Evolutionary conservation across 2,888 invertebrate genomes (phyloP), one percentile per base, ranked within the genome.

Genomic region (Hanleya hanleyi): DNA sequence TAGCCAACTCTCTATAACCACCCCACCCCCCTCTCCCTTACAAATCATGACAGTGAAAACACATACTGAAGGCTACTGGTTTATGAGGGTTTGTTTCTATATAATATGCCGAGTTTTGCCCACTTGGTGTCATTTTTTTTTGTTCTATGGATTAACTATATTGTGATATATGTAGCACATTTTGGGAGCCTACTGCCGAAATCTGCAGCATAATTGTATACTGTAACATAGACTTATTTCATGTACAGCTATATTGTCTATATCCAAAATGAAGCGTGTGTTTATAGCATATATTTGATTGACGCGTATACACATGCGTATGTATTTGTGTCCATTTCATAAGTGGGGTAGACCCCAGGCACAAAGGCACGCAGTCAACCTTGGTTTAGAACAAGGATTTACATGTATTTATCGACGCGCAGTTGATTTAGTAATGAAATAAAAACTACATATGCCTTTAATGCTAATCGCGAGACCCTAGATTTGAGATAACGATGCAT

Each of bases 151-250:
- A 47, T 47, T 47, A 4, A 29, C 22, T 57, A 57, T 57, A 57
- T 57, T 57, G 57, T 57, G 57, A 57, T 57, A 57, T 15, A 57
- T 57, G 26, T 57, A 32, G 57, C 57, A 57, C 57, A 57, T 22
- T 57, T 57, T 22, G 57, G 32, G 26, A 29, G 32, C 22, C 22
- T 57, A 22, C 57, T 57, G 57, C 57, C 57, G 32, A 57, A 4
- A 57, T 15, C 32, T 57, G 57, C 57, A 57, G 57, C 57, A 57
- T 57, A 57, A 57, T 57, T 18, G n/a, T n/a, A n/a, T n/a, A n/a
- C n/a, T n/a, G n/a, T n/a, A n/a, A n/a, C n/a, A n/a, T n/a, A n/a
- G n/a, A 29, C 26, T 57, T 22, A 29, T 57, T 22, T 57, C 47
- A 47, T 22, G 22, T 47, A 47, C n/a, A 22, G n/a, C 2, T 47